Base-by-base conservation (phyloP, 2,113 vertebrate species). In the Lasiurus borealis region DNA sequence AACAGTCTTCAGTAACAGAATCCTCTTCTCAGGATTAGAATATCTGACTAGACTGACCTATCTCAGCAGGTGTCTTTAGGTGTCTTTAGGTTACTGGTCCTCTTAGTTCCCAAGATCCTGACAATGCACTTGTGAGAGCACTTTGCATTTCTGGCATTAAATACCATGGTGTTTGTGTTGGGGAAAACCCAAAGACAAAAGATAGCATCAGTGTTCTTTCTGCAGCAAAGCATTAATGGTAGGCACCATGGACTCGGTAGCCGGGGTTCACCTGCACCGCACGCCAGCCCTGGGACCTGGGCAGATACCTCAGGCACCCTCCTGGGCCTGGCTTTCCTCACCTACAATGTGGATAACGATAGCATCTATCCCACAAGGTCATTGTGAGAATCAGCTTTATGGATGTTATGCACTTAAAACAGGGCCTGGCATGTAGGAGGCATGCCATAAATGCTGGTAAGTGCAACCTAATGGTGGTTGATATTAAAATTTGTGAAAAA, bases 401-500 rank as follows among this genome's bases (percentile, higher is more conserved):
- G 3, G 48, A 57, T 77, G 19, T 54, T 64, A 66, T 44, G 15
- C 12, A 88, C 54, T 54, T 75, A 72, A 3, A 82, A 83, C 4
- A 75, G 15, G 34, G 54, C 36, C 64, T 75, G 54, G 8, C 48
- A 50, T 21, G 19, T 1, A 89, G 64, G 21, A 66, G 64, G 80
- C 8, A 57, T 93, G 15, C 36, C 6, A 48, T 31, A 93, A 34
- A 84, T 48, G 15, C 34, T 77, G 1, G 6, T n/a, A 44, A 77
- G 27, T 3, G 3, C 57, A 69, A 83, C 5, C 23, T 50, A 64
- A 62, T n/a, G 15, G 34, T 59, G 29, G 19, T 62, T 57, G 75
- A 8, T 76, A 66, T 40, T 88, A 54, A 92, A 54, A 92, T 81
- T 84, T 92, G 34, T 71, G n/a, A 86, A 88, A 77, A 34, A 71